Conservation (phyloP, 2,888 invertebrate genomes). For the Drosophila emarginata region DNA sequence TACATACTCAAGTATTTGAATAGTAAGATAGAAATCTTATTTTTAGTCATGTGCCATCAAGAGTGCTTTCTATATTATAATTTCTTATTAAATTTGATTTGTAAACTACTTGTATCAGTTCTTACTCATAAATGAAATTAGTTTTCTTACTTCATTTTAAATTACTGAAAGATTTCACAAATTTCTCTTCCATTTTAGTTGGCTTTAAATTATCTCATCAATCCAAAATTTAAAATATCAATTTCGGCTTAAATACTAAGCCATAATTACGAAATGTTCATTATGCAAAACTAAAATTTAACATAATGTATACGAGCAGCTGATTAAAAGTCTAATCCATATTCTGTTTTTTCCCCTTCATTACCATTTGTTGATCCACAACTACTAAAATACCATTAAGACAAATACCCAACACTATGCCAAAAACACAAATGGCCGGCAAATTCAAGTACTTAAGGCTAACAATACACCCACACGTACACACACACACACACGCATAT, state of each 20-base stretch:
- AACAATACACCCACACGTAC: constrained; percentile 6
- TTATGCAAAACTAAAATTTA: neutral
- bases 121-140: too few relatives aligned
- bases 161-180: too few relatives aligned
- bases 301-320: neutral
- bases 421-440: constrained; percentile 26
- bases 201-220: neutral
- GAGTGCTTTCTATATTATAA: too few relatives aligned
- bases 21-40: too few relatives aligned
- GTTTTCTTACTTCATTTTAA: too few relatives aligned
- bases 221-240: neutral
- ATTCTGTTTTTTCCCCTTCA: constrained; percentile 7
- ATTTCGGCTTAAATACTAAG: neutral
- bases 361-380: constrained; percentile 56
- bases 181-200: neutral
- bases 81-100: too few relatives aligned
- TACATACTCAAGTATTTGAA: too few relatives aligned
- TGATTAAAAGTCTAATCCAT: neutral
- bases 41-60: too few relatives aligned
- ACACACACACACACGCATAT: constrained; percentile 7
- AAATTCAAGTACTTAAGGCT: constrained; percentile 37
- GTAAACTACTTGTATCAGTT: too few relatives aligned
- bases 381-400: constrained; percentile 34
- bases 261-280: constrained; percentile 1
- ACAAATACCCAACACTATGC: constrained; percentile 31